A percentile compares a stretch with the other conserved stretches of the same genome.
Conservation (phyloP, 2,797 vertebrate genomes). For the Holocentrus rufus region DNA sequence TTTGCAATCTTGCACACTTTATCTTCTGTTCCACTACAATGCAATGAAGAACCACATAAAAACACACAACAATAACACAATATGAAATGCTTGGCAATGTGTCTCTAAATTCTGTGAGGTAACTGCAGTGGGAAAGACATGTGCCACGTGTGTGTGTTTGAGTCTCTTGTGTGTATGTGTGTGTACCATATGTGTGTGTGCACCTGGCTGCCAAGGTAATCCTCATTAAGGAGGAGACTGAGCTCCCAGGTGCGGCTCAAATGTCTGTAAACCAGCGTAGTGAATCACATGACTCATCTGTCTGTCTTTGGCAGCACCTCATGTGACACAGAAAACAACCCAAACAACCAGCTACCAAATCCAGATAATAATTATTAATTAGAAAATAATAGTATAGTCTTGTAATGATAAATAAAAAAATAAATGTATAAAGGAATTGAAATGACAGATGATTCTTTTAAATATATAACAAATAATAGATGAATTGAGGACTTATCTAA, state of each 20-base stretch:
- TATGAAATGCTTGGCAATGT: too few relatives aligned
- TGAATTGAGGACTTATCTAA: not conserved
- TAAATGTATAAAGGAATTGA: not conserved
- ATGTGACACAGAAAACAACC: constrained; percentile 15
- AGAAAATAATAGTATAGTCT: too few relatives aligned
- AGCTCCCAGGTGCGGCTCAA: constrained; percentile 28
- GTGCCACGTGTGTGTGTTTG: constrained; percentile 8
- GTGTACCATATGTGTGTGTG: constrained; percentile 11
- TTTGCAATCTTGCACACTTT: not conserved
- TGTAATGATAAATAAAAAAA: not conserved
- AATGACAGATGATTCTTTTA: not conserved
- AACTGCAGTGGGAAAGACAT: too few relatives aligned
- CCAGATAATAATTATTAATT: too few relatives aligned
- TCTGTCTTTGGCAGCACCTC: not conserved
- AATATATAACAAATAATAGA: not conserved
- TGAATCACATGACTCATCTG: constrained; percentile 19
- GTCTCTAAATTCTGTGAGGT: too few relatives aligned
- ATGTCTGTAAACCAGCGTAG: constrained; percentile 33
- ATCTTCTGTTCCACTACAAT: not conserved
- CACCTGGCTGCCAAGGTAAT: constrained; percentile 33
- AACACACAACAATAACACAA: too few relatives aligned
- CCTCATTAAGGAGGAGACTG: constrained; percentile 39
- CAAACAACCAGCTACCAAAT: not conserved
- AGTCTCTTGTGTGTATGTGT: constrained; percentile 4
- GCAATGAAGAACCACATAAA: too few relatives aligned